Percentiles rank a stretch among this genome's conserved stretches.
Conservation (phyloP, 2,888 invertebrate species). For the Theodoxus fluviatilis region DNA sequence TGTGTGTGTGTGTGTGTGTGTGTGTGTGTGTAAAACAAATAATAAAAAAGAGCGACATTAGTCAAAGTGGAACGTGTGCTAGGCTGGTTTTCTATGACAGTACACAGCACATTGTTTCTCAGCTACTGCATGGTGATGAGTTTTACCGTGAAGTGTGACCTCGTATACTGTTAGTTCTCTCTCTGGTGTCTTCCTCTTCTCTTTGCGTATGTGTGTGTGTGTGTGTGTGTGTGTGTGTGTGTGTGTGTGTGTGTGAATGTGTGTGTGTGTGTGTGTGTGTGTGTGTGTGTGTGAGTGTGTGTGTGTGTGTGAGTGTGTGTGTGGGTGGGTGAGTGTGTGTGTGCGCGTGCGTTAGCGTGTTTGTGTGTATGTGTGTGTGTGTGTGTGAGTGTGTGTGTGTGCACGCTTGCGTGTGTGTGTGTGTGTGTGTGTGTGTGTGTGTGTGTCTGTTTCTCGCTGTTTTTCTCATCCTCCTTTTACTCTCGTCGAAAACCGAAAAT, state of each 20-base stretch:
- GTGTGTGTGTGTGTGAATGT: neutral
- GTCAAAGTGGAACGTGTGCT: no score
- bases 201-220: neutral
- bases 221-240: neutral
- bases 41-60: no score
- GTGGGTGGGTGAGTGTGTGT: slow-evolving; percentile 6
- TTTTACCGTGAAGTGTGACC: no score
- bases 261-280: neutral
- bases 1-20: no score
- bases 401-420: slow-evolving; percentile 3
- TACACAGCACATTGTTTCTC: no score
- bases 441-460: neutral
- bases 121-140: no score
- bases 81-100: no score
- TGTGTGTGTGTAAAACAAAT: no score
- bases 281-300: slow-evolving; percentile 5
- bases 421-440: slow-evolving; percentile 6
- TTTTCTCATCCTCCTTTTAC: neutral
- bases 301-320: neutral
- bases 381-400: neutral
- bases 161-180: no score
- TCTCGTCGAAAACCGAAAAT: neutral
- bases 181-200: slow-evolving; percentile 20
- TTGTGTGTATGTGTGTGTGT: neutral
- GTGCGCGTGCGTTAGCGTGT: slow-evolving; percentile 3